These are phyloP conservation scores for Brachionus calyciflorus DNA, from an alignment of 1,140 invertebrate genomes.

Conservation along the genomic window DNA sequence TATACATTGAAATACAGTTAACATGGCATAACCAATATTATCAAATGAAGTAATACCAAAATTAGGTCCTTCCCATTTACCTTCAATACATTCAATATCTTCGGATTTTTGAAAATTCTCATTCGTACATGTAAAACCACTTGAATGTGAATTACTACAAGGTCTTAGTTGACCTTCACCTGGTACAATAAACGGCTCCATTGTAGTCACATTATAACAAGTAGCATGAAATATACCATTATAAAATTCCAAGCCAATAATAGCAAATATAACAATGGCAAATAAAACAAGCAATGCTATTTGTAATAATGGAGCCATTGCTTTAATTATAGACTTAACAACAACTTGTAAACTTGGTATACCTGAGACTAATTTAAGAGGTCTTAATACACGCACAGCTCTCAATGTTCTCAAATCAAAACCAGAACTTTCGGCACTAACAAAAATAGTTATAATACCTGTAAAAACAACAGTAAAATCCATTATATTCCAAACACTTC, in stretches of 20 bases:
- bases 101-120: conserved; percentile 50
- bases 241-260: conserved; percentile 99
- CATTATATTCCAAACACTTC: conserved; percentile 99
- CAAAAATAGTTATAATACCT: conserved; percentile 74
- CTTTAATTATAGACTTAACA: conserved; percentile 99
- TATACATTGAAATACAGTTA: conserved; percentile 99
- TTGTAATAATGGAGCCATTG: conserved; percentile 99
- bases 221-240: conserved; percentile 97
- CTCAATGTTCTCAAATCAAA: conserved; percentile 97
- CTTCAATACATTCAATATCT: conserved; percentile 57
- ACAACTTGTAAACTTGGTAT: conserved; percentile 99
- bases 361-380: conserved; percentile 99
- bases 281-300: conserved; percentile 99
- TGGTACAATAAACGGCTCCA: conserved; percentile 19
- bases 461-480: conserved; percentile 99
- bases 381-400: conserved; percentile 98
- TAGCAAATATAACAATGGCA: conserved; percentile 99
- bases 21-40: conserved; percentile 99
- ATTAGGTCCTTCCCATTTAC: conserved; percentile 94
- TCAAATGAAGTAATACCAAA: conserved; percentile 99
- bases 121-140: conserved; percentile 7
- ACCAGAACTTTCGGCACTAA: neutral
- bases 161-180: conserved; percentile 27
- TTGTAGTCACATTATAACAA: conserved; percentile 70
- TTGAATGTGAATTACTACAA: neutral